phyloP scores from a whole-genome alignment of 2,113 vertebrate genomes.

The Crotalus horridus region DNA sequence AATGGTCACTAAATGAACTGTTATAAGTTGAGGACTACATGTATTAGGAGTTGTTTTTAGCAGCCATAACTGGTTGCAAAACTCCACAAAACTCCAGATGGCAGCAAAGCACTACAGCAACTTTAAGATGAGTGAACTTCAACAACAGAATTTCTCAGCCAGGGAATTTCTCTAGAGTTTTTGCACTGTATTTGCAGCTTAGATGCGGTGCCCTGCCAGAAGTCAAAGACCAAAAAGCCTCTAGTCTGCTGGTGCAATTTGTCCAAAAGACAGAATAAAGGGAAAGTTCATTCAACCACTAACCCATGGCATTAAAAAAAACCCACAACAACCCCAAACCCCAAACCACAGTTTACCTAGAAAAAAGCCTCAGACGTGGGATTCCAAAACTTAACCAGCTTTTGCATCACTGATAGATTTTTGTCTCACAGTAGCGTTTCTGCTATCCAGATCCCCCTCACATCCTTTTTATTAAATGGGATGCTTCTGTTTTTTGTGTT shows the following conservation, averaged over 20 bases:
- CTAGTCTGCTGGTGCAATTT: background rate
- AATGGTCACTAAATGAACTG: background rate
- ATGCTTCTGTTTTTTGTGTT: background rate
- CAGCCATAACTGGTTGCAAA: background rate
- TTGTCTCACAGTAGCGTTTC: background rate
- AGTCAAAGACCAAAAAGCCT: background rate
- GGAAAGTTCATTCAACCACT: background rate
- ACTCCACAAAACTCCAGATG: background rate
- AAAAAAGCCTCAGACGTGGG: background rate
- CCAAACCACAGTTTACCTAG: background rate
- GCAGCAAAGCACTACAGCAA: background rate
- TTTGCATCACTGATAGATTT: background rate
- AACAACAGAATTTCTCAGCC: background rate
- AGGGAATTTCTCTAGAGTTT: background rate
- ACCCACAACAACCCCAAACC: background rate
- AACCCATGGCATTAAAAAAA: background rate
- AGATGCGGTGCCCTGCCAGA: background rate
- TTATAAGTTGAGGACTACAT: background rate
- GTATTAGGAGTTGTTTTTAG: background rate
- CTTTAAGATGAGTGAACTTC: background rate
- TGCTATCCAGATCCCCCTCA: background rate
- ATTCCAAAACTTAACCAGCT: background rate
- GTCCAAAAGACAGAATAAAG: background rate
- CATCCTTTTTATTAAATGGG: background rate
- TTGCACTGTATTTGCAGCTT: background rate